Evolutionary conservation across 2,797 vertebrate genomes (phyloP).

Genomic region (Sebastes jordani): DNA sequence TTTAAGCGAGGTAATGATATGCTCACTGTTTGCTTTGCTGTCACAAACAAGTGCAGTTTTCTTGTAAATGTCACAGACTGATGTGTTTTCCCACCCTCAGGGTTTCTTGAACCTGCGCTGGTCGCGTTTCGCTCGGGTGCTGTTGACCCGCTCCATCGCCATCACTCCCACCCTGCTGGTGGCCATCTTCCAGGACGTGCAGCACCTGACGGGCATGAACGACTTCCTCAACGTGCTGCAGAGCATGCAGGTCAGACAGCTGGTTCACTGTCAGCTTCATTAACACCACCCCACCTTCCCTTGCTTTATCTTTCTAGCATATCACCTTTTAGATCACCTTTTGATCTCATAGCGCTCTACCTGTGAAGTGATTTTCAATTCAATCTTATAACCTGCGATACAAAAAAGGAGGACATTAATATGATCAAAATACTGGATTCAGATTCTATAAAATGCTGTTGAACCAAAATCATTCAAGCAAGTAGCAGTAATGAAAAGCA

Average conservation of each 20-base stretch:
- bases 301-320: not conserved
- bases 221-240: conserved; percentile 95
- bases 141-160: conserved; percentile 91
- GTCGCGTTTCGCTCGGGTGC: conserved; percentile 90
- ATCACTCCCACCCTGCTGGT: conserved; percentile 91
- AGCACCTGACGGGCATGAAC: conserved; percentile 92
- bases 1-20: not conserved
- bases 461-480: too few species aligned
- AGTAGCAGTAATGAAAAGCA: too few species aligned
- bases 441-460: too few species aligned
- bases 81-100: conserved; percentile 20
- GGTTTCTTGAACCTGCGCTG: conserved; percentile 90
- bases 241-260: conserved; percentile 89
- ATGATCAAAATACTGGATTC: not conserved
- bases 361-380: not conserved
- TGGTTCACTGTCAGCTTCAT: not conserved
- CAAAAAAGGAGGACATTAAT: not conserved
- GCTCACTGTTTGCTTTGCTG: not conserved
- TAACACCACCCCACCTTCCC: not conserved
- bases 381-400: not conserved
- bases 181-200: conserved; percentile 90
- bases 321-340: not conserved
- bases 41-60: not conserved
- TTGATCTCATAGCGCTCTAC: not conserved
- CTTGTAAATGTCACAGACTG: not conserved